Evolutionary conservation across 1,140 invertebrate genomes (phyloP), one percentile per base, ranked within the genome.

Genomic region (Drosophila gunungcola): DNA sequence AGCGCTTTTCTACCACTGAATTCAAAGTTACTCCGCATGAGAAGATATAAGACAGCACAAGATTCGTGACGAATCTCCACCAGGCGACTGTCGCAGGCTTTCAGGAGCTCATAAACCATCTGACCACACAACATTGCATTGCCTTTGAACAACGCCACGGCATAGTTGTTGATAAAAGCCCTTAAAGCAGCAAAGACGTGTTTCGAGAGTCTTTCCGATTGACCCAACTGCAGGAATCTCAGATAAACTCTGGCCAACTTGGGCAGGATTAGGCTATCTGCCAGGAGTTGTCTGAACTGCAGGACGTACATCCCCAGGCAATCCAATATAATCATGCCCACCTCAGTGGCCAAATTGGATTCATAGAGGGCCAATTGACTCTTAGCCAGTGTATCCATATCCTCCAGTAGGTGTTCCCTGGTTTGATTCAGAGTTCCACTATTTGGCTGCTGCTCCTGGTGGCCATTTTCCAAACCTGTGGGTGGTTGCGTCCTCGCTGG

Each of bases 21-120:
- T 90, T 98, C 97, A 93, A 97, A 98, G 93, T 98, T 98, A 83
- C 96, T 97, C 67, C 97, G 94, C 97, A 98, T 98, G 21, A 98
- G 93, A 39, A 98, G 93, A 93, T 98, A 98, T 1, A 98, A 93
- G 7, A 98, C 95, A 57, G 97, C 97, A 85, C 97, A 97, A 1
- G 97, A 96, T 92, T 98, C 97, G 80, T 97, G 96, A 34, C 98
- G 94, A 38, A 97, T 95, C 49, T 94, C 95, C 61, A 95, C 95
- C 64, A 97, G 93, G 52, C 96, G 95, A 91, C 96, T 97, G 82
- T 96, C 97, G 90, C 96, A 97, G 79, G 96, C 96, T 78, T 95
- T 94, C 11, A 97, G 93, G 58, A 97, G 93, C 85, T 97, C 96
- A 78, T 96, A 96, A 80, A 97, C 98, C 48, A 98, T 94, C 73